Percentiles rank a stretch among this genome's conserved stretches.
Evolutionary conservation across 2,888 invertebrate species (phyloP).

Genomic region (Drosophila prostipennis): DNA sequence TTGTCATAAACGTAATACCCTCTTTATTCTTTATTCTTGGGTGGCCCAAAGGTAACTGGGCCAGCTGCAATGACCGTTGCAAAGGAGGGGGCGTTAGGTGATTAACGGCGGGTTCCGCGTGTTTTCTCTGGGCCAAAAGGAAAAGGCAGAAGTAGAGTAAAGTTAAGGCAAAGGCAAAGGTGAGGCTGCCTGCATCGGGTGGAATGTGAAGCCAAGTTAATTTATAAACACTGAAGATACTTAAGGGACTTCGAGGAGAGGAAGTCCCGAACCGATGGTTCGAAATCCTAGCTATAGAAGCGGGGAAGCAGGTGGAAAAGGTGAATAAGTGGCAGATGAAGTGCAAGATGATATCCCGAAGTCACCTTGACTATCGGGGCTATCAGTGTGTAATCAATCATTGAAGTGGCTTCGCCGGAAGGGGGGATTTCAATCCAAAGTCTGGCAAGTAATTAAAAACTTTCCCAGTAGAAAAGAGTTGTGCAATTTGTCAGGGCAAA

Average conservation of each 20-base stretch:
- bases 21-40: background rate
- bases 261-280: background rate
- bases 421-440: conserved; percentile 16
- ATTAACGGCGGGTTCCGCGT: conserved; percentile 24
- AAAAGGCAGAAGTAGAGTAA: background rate
- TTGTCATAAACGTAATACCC: conserved; percentile 2
- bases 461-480: conserved; percentile 2
- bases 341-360: conserved; percentile 36
- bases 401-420: conserved; percentile 10
- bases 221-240: conserved; percentile 41
- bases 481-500: conserved; percentile 1
- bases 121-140: background rate
- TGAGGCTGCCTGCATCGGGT: conserved; percentile 12
- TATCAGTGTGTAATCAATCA: conserved; percentile 45
- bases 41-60: conserved; percentile 8
- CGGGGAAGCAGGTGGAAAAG: background rate
- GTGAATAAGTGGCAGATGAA: conserved; percentile 24
- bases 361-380: conserved; percentile 34
- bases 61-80: conserved; percentile 6
- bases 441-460: conserved; percentile 37
- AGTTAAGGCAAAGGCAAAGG: conserved; percentile 10
- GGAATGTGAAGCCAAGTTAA: conserved; percentile 33
- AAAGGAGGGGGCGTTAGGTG: conserved; percentile 3
- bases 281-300: background rate
- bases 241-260: conserved; percentile 20